Base-by-base conservation (phyloP, 2,797 vertebrate species). In the Huso huso region DNA sequence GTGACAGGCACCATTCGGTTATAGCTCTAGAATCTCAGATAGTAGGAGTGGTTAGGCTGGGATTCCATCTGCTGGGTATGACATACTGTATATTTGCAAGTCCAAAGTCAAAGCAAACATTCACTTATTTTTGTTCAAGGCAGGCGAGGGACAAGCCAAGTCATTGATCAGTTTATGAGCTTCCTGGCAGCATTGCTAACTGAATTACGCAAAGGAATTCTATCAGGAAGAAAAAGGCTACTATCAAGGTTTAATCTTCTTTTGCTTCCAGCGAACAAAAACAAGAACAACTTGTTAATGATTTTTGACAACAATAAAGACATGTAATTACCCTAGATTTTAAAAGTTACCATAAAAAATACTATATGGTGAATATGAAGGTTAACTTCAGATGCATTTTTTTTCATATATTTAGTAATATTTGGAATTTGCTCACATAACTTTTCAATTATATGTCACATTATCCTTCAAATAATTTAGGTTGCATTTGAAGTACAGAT, bases 301-400 rank as follows among this genome's bases (percentile, higher is more conserved):
- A 18, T 18, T 18, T 18, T 18, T 18, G 18, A 18, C 18, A 18
- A 18, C 18, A 18, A 58, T 66, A 58, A 49, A 48, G 6, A 11
- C 37, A 57, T 68, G 69, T 66, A 67, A 62, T 68, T 69, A 59
- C 49, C 48, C 51, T 74, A 57, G 62, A 52, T 59, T 52, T 65
- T 57, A 66, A 62, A 67, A 68, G 58, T 11, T 10, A 49, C 8
- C 18, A 23, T 11, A 72, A 74, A 73, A 73, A 37, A 37, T 37
- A 37, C 5, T 4, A 4, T 37, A 37, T 37, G 37, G 37, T 37
- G 37, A 37, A 37, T 37, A 37, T 37, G 37, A 37, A 37, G 37
- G 37, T 37, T 37, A 5, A 4, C 37, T 37, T 37, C 37, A 37
- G 37, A 37, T 37, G 5, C 37, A 37, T 37, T 37, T 37, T 37